Conservation (phyloP, 2,888 invertebrate genomes). For the Didymodactylos carnosus region DNA sequence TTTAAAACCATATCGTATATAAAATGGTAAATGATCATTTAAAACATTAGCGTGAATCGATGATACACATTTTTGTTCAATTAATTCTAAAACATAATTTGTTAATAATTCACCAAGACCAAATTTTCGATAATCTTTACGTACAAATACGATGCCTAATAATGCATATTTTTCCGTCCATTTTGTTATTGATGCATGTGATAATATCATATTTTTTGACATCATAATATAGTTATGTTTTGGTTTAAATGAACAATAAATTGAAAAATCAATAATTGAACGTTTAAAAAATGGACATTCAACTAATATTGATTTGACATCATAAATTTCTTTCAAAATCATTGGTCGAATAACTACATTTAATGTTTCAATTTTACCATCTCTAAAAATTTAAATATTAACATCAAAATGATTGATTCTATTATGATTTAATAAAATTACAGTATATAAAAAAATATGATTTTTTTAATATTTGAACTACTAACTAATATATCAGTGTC, state of each 20-base stretch:
- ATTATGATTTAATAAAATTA: too few species aligned
- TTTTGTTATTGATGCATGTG: background rate
- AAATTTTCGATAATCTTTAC: background rate
- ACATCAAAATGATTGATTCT: too few species aligned
- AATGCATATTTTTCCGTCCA: background rate
- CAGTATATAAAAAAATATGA: too few species aligned
- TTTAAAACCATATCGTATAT: background rate
- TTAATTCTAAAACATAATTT: background rate
- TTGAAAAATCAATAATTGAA: background rate
- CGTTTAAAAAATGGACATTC: background rate
- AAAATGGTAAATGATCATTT: background rate
- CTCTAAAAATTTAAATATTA: background rate
- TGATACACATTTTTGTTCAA: background rate
- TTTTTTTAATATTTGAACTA: too few species aligned
- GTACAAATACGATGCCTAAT: background rate
- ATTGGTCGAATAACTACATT: background rate
- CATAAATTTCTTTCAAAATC: background rate
- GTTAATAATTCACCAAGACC: background rate
- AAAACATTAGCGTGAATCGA: background rate
- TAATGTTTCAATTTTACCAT: background rate
- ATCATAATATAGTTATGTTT: background rate
- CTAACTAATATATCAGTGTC: too few species aligned
- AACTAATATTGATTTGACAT: background rate
- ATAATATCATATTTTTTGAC: background rate
- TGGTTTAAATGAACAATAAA: background rate